These are phyloP conservation scores for Temnopleurus reevesii DNA, from an alignment of 53 echinoderm and acorn worm species.

Conservation along the genomic window DNA sequence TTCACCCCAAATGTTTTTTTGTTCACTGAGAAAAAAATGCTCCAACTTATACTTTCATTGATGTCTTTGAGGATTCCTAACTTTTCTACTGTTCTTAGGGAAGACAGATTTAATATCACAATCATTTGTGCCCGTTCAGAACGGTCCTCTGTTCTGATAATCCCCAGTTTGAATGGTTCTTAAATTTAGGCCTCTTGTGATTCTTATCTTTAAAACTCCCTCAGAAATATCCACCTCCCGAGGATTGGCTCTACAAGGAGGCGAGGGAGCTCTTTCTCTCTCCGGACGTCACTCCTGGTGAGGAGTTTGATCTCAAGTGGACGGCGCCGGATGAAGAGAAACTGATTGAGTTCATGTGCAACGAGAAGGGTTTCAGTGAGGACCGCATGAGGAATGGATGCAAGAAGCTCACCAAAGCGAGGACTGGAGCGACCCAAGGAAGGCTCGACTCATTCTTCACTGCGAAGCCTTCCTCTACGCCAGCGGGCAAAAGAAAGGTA, in stretches of 20 bases:
- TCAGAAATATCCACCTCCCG: conserved; percentile 95
- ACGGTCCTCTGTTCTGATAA: too few species aligned
- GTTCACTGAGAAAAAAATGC: too few species aligned
- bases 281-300: conserved; percentile 82
- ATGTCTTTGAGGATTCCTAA: too few species aligned
- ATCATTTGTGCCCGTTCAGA: too few species aligned
- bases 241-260: conserved; percentile 96
- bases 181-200: too few species aligned
- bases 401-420: conserved; percentile 86
- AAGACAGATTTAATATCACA: too few species aligned
- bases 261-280: conserved; percentile 81
- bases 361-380: conserved; percentile 92
- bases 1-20: too few species aligned
- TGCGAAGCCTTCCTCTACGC: conserved; percentile 62
- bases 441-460: conserved; percentile 94
- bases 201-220: too few species aligned
- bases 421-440: conserved; percentile 93
- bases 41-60: too few species aligned
- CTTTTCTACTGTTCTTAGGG: too few species aligned
- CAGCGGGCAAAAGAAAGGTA: conserved; percentile 82
- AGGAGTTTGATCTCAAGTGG: conserved; percentile 90
- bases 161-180: too few species aligned
- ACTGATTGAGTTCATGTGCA: conserved; percentile 77
- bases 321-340: conserved; percentile 83
- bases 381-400: conserved; percentile 92